Percentiles rank a stretch among this genome's conserved stretches.
These are phyloP conservation scores for Echeneis naucrates DNA, from an alignment of 2,797 vertebrate species.

Conservation along the genomic window DNA sequence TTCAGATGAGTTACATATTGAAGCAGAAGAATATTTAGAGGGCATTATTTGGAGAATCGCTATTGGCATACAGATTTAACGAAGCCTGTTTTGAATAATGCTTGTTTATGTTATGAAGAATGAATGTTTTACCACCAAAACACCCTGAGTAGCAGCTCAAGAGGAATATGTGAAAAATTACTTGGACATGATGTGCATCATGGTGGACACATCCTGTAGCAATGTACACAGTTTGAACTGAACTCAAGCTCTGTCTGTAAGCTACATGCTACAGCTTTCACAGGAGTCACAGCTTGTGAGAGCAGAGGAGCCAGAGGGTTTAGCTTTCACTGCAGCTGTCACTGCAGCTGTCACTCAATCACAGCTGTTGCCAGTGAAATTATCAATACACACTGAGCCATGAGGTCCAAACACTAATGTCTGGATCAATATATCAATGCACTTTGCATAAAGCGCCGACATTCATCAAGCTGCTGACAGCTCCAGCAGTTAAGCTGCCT, in stretches of 20 bases:
- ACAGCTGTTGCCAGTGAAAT: slow-evolving; percentile 58
- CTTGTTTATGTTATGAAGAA: too few species aligned
- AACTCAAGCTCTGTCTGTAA: slow-evolving; percentile 33
- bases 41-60: background rate
- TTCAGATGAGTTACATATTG: background rate
- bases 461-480: slow-evolving; percentile 67
- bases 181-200: slow-evolving; percentile 13
- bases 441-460: slow-evolving; percentile 61
- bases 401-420: slow-evolving; percentile 67
- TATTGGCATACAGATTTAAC: slow-evolving; percentile 14
- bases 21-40: background rate
- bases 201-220: slow-evolving; percentile 35
- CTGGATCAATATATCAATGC: slow-evolving; percentile 61
- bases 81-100: slow-evolving; percentile 34
- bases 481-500: slow-evolving; percentile 75
- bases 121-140: slow-evolving; percentile 32
- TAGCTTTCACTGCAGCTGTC: too few species aligned
- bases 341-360: slow-evolving; percentile 63
- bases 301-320: slow-evolving; percentile 1
- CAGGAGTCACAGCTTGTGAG: background rate
- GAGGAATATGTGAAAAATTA: slow-evolving; percentile 35
- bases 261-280: slow-evolving; percentile 15
- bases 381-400: slow-evolving; percentile 60
- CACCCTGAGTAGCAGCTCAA: slow-evolving; percentile 25
- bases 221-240: slow-evolving; percentile 34